Evolutionary conservation across 2,797 vertebrate genomes (phyloP).

Genomic region (Melanotaenia trifasciata): DNA sequence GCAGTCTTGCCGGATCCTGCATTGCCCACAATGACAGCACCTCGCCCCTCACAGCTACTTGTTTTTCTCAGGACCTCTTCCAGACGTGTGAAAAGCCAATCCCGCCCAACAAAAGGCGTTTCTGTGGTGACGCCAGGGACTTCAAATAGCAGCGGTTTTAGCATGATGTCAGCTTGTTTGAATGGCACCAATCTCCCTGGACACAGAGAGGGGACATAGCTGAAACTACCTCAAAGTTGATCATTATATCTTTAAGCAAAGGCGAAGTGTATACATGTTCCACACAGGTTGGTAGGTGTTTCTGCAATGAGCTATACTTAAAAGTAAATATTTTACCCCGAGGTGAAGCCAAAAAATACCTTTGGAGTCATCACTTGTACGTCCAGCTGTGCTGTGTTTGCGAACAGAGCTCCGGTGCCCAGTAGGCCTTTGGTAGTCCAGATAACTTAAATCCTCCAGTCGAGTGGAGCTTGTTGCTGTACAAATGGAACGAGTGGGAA

Average conservation of each 20-base stretch:
- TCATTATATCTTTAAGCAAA: neutral
- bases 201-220: constrained; percentile 24
- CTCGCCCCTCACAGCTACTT: constrained; percentile 86
- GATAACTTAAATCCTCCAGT: constrained; percentile 92
- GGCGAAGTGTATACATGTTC: neutral
- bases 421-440: constrained; percentile 90
- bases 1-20: constrained; percentile 98
- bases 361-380: constrained; percentile 90
- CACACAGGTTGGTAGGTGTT: constrained; percentile 21
- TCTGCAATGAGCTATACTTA: constrained; percentile 32
- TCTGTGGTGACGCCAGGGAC: constrained; percentile 94
- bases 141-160: constrained; percentile 96
- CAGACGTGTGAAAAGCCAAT: constrained; percentile 93
- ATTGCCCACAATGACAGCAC: constrained; percentile 90
- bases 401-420: constrained; percentile 91
- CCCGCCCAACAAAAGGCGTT: constrained; percentile 92
- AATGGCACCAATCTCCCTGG: constrained; percentile 92
- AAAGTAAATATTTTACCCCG: neutral
- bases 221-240: neutral
- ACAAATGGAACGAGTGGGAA: constrained; percentile 33
- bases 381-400: constrained; percentile 88
- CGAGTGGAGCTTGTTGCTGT: constrained; percentile 95
- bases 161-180: constrained; percentile 94
- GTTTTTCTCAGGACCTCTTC: constrained; percentile 87
- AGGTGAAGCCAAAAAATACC: constrained; percentile 74